Base-by-base conservation (phyloP, 2,113 vertebrate genomes). In the Chaetops frenatus region DNA sequence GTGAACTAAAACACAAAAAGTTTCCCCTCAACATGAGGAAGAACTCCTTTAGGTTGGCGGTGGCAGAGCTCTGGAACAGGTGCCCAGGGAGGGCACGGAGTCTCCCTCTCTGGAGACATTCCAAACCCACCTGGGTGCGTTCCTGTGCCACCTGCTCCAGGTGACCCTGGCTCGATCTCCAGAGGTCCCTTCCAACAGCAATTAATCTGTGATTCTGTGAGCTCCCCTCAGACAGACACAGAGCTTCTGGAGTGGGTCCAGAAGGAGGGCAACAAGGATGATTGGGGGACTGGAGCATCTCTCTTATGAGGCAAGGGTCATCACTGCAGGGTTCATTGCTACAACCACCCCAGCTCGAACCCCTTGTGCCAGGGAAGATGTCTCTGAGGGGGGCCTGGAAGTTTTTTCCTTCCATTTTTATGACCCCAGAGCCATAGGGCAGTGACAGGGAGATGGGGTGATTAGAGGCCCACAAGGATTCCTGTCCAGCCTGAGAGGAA, bases 301-400 rank as follows among this genome's bases (percentile, higher is more conserved):
- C 61, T 86, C 20, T n/a, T 7, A 22, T 1, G 17, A 56, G 12
- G 14, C 35, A 64, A 35, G 48, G 38, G 15, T 44, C 6, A 1
- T 36, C 12, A 3, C 51, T 16, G 6, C 8, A 12, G 6, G 35
- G 45, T 14, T 51, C 38, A 31, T 40, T 45, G 29, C 18, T n/a
- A 2, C 29, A 44, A 9, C 60, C 23, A 12, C 16, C 21, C 9
- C 31, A 23, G 10, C 44, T 12, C 9, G 0, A 61, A 6, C 10
- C 25, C 13, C 11, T 7, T 18, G 4, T 4, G 1, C 23, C 9
- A 14, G 10, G 53, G 12, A 45, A 0, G 1, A 47, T 18, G 4
- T 40, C 16, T 31, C 21, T 2, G 0, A 47, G 10, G 4, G n/a
- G 14, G 3, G 9, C 12, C 25, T 1, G 3, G 42, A 15, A 22